Evolutionary conservation across 2,888 invertebrate species (phyloP), one percentile per base, ranked within the genome.

Genomic region (Acanthosepion lycidas): DNA sequence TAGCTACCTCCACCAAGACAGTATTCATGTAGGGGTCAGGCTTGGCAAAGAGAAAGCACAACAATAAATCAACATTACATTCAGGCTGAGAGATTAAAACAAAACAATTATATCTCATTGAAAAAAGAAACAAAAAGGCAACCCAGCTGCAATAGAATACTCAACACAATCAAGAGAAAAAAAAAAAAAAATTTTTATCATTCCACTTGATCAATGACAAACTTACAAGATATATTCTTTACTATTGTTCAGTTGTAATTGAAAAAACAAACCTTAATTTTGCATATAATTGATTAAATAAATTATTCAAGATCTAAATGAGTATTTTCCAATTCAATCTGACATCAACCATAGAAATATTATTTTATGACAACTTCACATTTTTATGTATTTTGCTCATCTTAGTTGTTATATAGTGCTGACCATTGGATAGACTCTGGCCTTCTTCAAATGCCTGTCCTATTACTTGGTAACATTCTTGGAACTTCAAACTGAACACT

Each of bases 1-100:
- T 93, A 93, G 92, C 92, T 93, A 93, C 92, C 92, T 93, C 92
- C 92, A 93, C 92, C 92, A 93, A 93, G n/a, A 93, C 92, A 93
- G 92, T 49, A 53, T 93, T 93, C 92, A 93, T 93, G 92, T 93
- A 93, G 53, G 92, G 92, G 28, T 93, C 92, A 93, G 92, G 92
- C 92, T 93, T 93, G 28, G 53, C n/a, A 53, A 93, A 93, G 28
- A 93, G 49, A 93, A 49, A 93, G 78, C 78, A 78, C 78, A 78
- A 78, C 78, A 78, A 78, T 78, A 78, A 78, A 78, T 78, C 78
- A 78, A 78, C 78, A n/a, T 78, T n/a, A 78, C 78, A 78, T n/a
- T 78, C n/a, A 78, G 23, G n/a, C 78, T 33, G 15, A 78, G n/a
- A 78, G n/a, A 78, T 78, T n/a, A 78, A 78, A 78, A n/a, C n/a